Evolutionary conservation across 2,888 invertebrate species (phyloP).

Genomic region (Chrysolina americana): DNA sequence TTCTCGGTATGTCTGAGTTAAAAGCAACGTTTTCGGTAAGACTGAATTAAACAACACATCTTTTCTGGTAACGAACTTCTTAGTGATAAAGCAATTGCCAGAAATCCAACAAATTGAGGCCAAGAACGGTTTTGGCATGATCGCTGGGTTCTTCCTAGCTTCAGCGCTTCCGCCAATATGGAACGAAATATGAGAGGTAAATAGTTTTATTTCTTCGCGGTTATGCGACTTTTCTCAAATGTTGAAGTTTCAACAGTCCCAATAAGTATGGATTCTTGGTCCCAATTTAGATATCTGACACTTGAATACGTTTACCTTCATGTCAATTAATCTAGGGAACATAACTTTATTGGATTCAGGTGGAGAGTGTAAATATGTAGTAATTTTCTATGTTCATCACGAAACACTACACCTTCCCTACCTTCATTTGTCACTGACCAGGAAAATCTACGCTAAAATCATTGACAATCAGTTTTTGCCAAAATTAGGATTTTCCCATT

Average conservation of each 20-base stretch:
- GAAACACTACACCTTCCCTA: slow-evolving; percentile 47
- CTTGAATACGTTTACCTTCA: slow-evolving; percentile 76
- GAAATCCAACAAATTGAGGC: slow-evolving; percentile 56
- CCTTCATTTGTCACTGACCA: slow-evolving; percentile 30
- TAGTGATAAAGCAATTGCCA: slow-evolving; percentile 65
- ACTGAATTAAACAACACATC: slow-evolving; percentile 70
- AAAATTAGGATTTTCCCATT: neutral
- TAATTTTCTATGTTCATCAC: slow-evolving; percentile 54
- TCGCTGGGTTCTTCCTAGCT: neutral
- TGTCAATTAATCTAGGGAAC: slow-evolving; percentile 90
- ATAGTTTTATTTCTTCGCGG: neutral
- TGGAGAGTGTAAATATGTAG: slow-evolving; percentile 62
- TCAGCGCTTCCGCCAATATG: neutral
- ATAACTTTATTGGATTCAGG: slow-evolving; percentile 72
- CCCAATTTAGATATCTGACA: slow-evolving; percentile 56
- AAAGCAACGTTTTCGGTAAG: slow-evolving; percentile 68
- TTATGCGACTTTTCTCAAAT: neutral
- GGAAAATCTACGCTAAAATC: slow-evolving; percentile 34
- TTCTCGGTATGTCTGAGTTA: slow-evolving; percentile 55
- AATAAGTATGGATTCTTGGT: slow-evolving; percentile 48
- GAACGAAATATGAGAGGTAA: neutral
- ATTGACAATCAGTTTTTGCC: slow-evolving; percentile 36
- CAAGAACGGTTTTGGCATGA: slow-evolving; percentile 36
- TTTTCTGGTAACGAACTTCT: slow-evolving; percentile 69
- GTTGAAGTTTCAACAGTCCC: slow-evolving; percentile 51